Conservation (phyloP, 1,140 invertebrate genomes). For the Heterodera schachtii region DNA sequence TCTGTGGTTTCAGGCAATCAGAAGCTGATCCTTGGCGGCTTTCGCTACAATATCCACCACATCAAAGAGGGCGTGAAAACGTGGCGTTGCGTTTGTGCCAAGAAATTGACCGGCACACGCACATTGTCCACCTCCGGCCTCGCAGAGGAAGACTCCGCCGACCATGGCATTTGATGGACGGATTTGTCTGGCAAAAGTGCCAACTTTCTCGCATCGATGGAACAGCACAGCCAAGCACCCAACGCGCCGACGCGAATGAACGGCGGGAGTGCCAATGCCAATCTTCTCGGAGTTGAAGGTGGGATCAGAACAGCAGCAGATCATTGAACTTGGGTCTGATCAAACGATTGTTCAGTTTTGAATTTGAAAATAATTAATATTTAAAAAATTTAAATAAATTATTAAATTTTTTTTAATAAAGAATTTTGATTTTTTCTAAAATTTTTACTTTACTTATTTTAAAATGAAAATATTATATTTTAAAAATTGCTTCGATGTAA, state of each 20-base stretch:
- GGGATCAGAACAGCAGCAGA: no score
- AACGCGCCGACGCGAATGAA: not conserved
- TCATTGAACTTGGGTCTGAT: not conserved
- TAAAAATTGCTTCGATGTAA: no score
- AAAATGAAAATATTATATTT: no score
- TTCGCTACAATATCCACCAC: slow-evolving; percentile 58
- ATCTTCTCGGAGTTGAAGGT: not conserved
- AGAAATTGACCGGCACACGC: slow-evolving; percentile 50
- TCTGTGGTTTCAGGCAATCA: slow-evolving; percentile 40
- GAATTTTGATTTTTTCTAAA: no score
- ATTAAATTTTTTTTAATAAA: no score
- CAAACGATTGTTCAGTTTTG: not conserved
- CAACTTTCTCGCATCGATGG: not conserved
- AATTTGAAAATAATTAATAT: no score
- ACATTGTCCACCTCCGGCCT: not conserved
- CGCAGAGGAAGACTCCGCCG: not conserved
- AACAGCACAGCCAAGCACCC: not conserved
- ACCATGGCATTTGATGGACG: not conserved
- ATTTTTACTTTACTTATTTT: no score
- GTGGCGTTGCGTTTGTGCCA: slow-evolving; percentile 58
- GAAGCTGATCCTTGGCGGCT: slow-evolving; percentile 57
- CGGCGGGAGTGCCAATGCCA: not conserved
- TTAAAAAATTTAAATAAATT: no score
- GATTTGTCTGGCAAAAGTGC: not conserved
- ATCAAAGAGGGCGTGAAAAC: slow-evolving; percentile 56